Conservation (phyloP, 1,140 invertebrate species). For the Dufourea novaeangliae region DNA sequence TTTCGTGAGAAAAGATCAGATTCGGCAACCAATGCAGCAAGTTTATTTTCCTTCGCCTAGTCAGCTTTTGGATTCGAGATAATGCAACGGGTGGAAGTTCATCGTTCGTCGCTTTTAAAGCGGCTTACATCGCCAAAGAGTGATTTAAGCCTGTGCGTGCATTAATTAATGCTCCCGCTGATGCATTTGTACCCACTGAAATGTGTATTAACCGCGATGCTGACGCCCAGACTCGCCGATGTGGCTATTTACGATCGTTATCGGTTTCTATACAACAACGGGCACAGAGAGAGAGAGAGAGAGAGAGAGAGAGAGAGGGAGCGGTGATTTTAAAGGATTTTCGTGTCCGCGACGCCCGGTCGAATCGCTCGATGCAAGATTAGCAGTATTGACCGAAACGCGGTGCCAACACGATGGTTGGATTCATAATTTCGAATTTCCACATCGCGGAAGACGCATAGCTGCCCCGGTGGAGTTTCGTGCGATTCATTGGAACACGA, state of each 20-base stretch:
- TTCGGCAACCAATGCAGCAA: too few relatives aligned
- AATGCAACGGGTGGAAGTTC: neutral
- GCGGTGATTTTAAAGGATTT: constrained; percentile 57
- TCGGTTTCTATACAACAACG: constrained; percentile 24
- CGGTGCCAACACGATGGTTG: constrained; percentile 38
- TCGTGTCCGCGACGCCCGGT: constrained; percentile 19
- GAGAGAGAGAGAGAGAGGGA: too few relatives aligned
- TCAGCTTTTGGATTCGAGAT: neutral
- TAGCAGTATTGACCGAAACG: constrained; percentile 60
- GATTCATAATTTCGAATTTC: constrained; percentile 58
- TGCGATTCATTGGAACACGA: constrained; percentile 32
- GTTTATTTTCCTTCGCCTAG: neutral
- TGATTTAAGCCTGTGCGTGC: constrained; percentile 27
- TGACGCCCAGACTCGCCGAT: constrained; percentile 44
- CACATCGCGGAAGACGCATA: constrained; percentile 50
- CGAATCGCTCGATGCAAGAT: constrained; percentile 43
- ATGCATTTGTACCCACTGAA: constrained; percentile 41
- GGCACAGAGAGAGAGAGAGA: neutral
- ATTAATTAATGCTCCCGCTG: constrained; percentile 25
- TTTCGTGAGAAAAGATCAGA: too few relatives aligned
- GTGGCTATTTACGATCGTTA: constrained; percentile 46
- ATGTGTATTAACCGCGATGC: constrained; percentile 49
- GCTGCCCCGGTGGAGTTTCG: constrained; percentile 19
- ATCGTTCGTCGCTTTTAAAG: constrained; percentile 8
- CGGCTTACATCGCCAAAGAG: neutral